Base-by-base conservation (phyloP, 2,113 vertebrate genomes). In the Recurvirostra avosetta region DNA sequence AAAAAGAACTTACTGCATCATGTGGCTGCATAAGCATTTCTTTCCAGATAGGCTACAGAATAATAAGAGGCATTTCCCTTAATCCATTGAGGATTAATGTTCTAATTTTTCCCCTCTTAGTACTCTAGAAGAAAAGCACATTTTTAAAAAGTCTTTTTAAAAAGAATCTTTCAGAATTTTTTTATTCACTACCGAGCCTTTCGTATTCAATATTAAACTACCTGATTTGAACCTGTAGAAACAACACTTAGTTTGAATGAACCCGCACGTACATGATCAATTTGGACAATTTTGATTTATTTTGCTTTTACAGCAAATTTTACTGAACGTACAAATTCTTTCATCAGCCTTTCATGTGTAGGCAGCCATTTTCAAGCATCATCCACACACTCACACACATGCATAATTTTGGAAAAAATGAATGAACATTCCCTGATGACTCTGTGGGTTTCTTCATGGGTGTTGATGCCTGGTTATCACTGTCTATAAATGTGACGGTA, bases 391-490 rank as follows among this genome's bases (percentile, higher is more conserved):
- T 83, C 68, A 66, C 21, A 92, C 58, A 67, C 22, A 82, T 10
- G 43, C 41, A 52, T 81, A 83, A 76, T 82, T 92, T 43, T 74
- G 94, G 86, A 88, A 91, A 96, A 86, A 84, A 53, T 88, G 83
- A 95, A 83, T 87, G 49, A 95, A 74, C 53, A 6, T 71, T 59
- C 63, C 38, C 86, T 93, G 87, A 81, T 68, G 95, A 93, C 86
- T 92, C 72, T 83, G 52, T 82, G 90, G 73, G 81, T 79, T 94
- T 91, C 88, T 74, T 75, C 29, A 38, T 34, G 70, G 70, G 67
- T 91, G 92, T 75, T 93, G 93, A 96, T 76, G 92, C 55, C 63
- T 89, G 79, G 85, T 77, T 88, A 93, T 87, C 92, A 92, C 9
- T 63, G 92, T 83, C 96, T 93, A 85, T 86, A 90, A 91, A 92